These are phyloP conservation scores for Mesorhabditis sp. DNA, from an alignment of 2,888 invertebrate species.

Conservation along the genomic window DNA sequence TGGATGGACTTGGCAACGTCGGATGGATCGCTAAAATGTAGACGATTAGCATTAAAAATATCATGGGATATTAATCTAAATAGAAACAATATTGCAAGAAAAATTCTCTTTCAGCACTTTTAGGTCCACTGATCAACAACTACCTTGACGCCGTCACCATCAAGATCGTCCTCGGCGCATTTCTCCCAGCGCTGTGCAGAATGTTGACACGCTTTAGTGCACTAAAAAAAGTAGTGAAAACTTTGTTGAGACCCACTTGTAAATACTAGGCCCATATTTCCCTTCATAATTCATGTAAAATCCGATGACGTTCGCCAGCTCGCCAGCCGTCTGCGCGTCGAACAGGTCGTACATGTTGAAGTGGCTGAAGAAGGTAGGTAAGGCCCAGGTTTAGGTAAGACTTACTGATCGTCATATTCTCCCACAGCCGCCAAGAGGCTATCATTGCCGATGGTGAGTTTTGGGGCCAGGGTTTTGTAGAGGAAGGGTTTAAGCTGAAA, in stretches of 20 bases:
- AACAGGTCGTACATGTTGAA: constrained; percentile 1
- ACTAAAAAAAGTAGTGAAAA: neutral
- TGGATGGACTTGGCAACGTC: neutral
- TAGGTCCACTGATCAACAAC: too few species aligned
- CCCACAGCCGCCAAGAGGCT: neutral
- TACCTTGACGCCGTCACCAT: neutral
- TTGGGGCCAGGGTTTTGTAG: neutral
- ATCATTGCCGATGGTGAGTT: neutral
- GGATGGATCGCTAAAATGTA: neutral
- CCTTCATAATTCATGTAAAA: neutral
- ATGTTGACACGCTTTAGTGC: neutral
- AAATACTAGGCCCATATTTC: neutral
- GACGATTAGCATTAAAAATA: neutral
- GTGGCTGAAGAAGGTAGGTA: neutral
- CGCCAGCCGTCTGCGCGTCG: neutral
- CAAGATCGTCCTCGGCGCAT: constrained; percentile 6
- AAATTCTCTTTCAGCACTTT: too few species aligned
- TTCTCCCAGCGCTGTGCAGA: neutral
- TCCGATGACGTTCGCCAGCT: neutral
- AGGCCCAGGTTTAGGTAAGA: neutral
- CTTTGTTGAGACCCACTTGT: neutral
- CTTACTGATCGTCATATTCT: constrained; percentile 6
- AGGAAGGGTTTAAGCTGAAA: neutral
- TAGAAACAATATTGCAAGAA: too few species aligned
- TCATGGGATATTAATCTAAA: too few species aligned